Percentiles rank a stretch among this genome's conserved stretches.
Evolutionary conservation across 30 jellyfish, hydroid and myxozoan species (phyloP).

Genomic region (Chrysaora quinquecirrha): DNA sequence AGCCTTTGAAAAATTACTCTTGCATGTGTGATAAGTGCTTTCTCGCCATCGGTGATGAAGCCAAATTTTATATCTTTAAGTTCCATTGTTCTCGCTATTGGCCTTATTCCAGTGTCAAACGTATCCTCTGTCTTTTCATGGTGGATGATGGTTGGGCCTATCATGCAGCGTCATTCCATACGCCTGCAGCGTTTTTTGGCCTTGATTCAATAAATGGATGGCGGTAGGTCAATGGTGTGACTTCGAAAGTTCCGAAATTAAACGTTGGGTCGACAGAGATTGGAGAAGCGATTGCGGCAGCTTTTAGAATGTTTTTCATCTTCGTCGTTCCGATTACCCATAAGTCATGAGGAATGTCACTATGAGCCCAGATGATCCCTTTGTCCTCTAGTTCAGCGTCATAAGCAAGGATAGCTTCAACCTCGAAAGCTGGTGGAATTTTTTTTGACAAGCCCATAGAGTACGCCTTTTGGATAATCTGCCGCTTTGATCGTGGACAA

Average conservation of each 20-base stretch:
- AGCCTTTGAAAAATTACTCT: constrained; percentile 11
- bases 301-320: not conserved
- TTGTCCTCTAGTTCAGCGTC: constrained; percentile 11
- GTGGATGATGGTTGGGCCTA: constrained; percentile 16
- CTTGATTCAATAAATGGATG: constrained; percentile 9
- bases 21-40: constrained; percentile 24
- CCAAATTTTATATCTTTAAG: constrained; percentile 13
- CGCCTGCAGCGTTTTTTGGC: not conserved
- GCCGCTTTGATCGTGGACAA: constrained; percentile 14
- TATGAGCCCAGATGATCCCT: constrained; percentile 15
- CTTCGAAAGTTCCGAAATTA: constrained; percentile 12
- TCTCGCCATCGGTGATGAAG: constrained; percentile 31
- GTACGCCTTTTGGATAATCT: not conserved
- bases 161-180: constrained; percentile 21
- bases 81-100: constrained; percentile 4
- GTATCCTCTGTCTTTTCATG: constrained; percentile 21
- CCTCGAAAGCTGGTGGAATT: constrained; percentile 10
- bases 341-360: constrained; percentile 15
- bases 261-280: constrained; percentile 16
- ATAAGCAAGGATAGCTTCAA: constrained; percentile 6
- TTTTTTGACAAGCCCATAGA: constrained; percentile 5
- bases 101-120: constrained; percentile 18
- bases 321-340: constrained; percentile 29
- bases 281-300: constrained; percentile 6
- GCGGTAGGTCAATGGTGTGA: constrained; percentile 13